Base-by-base conservation (phyloP, 2,888 invertebrate genomes). In the Hyles lineata region DNA sequence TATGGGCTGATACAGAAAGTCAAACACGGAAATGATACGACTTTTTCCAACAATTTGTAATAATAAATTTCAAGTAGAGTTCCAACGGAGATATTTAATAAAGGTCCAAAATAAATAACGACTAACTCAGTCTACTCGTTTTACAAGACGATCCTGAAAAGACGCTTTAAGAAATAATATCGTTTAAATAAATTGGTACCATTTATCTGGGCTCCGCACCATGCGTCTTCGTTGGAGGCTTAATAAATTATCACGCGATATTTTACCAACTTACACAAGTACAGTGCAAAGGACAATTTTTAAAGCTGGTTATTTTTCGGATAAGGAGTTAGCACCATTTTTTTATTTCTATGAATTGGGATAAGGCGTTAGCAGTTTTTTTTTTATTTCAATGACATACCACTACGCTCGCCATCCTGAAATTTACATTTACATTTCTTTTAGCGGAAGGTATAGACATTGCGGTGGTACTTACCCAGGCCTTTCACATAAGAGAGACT, bases 151-250 rank as follows among this genome's bases (percentile, higher is more conserved):
- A 85, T 83, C 79, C 81, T 79, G 79, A 85, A 87, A 87, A 82
- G 84, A 89, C 82, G 76, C 84, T 83, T 83, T 87, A 83, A 81
- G 85, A 87, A 89, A 90, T 88, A 88, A 88, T 89, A 87, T 83
- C 84, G 85, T 83, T 88, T 83, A 87, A 89, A 91, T 89, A 90
- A 92, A 91, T 90, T 88, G 86, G 82, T 80, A 80, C 84, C 82
- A 87, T 91, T 90, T 89, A 84, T 91, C 84, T 79, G 71, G 77
- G 82, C 79, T 80, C 80, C 78, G 77, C 76, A 80, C 76, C 83
- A 80, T 78, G 79, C 82, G 85, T 86, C 85, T 83, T 81, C 79
- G 81, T 83, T 80, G 79, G 76, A 82, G 82, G 81, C 84, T 82
- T 84, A 85, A 89, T 87, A 86, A 90, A 89, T 88, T 85, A 86